Percentiles rank a stretch among this genome's conserved stretches.
phyloP scores from a whole-genome alignment of 1,140 invertebrate genomes.

The Aethina tumida region DNA sequence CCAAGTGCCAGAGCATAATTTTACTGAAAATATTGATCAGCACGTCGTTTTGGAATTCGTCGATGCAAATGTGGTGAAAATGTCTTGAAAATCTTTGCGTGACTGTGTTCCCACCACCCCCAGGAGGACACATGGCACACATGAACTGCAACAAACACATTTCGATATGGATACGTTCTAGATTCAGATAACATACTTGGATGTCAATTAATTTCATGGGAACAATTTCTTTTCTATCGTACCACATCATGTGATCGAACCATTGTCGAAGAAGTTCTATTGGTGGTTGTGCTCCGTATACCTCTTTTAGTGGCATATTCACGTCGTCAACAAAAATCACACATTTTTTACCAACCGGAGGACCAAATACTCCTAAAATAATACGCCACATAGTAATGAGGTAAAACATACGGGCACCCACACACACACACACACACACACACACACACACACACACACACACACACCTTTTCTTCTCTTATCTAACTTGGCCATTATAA shows the following conservation, averaged over 20 bases:
- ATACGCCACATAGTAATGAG: background rate
- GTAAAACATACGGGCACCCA: background rate
- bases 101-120: conserved; percentile 71
- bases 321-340: conserved; percentile 92
- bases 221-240: conserved; percentile 79
- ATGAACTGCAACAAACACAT: conserved; percentile 46
- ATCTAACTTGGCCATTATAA: conserved; percentile 91
- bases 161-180: background rate
- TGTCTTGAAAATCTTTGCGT: conserved; percentile 83
- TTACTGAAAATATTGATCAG: conserved; percentile 81
- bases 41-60: conserved; percentile 80
- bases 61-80: conserved; percentile 81
- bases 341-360: conserved; percentile 79
- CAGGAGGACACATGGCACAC: conserved; percentile 79
- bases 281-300: conserved; percentile 84
- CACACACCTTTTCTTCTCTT: conserved; percentile 72
- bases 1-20: conserved; percentile 91
- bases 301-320: conserved; percentile 81
- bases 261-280: conserved; percentile 85
- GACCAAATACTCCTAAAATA: conserved; percentile 67
- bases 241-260: conserved; percentile 86
- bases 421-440: background rate
- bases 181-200: conserved; percentile 46
- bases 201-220: conserved; percentile 83
- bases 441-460: background rate